phyloP scores from a whole-genome alignment of 2,797 vertebrate genomes.

The Stomatorhinus walkeri region DNA sequence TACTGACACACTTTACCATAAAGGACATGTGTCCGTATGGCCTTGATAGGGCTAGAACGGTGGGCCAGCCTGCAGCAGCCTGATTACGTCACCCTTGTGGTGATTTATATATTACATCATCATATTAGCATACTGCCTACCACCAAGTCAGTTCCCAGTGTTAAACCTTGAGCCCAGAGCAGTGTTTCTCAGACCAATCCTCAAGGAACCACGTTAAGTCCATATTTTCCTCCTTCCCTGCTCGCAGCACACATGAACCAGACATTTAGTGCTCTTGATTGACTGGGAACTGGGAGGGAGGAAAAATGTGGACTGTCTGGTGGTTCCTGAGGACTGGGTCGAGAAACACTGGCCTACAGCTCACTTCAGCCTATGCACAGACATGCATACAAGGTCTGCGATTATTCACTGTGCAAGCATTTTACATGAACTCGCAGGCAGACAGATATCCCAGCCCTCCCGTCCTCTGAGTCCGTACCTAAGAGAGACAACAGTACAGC shows the following conservation, averaged over 20 bases:
- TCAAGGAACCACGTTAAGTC: background rate
- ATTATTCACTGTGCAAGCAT: background rate
- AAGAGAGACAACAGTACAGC: background rate
- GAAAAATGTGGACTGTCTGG: background rate
- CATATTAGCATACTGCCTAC: slow-evolving; percentile 1
- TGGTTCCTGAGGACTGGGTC: background rate
- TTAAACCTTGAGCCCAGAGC: background rate
- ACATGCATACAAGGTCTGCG: background rate
- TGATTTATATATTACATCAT: slow-evolving; percentile 10
- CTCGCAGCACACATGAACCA: background rate
- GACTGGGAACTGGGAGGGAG: background rate
- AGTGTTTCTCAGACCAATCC: background rate
- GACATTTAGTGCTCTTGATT: background rate
- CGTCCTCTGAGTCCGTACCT: background rate
- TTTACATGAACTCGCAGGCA: background rate
- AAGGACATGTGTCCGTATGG: background rate
- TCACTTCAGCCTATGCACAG: background rate
- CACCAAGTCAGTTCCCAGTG: background rate
- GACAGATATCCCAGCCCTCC: background rate
- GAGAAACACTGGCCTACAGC: background rate
- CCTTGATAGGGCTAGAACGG: background rate
- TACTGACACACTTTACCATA: background rate
- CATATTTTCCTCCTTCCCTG: background rate
- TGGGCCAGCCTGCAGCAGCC: background rate
- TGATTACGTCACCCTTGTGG: background rate